Evolutionary conservation across 2,797 vertebrate genomes (phyloP), one percentile per base, ranked within the genome.

Genomic region (Myripristis murdjan): DNA sequence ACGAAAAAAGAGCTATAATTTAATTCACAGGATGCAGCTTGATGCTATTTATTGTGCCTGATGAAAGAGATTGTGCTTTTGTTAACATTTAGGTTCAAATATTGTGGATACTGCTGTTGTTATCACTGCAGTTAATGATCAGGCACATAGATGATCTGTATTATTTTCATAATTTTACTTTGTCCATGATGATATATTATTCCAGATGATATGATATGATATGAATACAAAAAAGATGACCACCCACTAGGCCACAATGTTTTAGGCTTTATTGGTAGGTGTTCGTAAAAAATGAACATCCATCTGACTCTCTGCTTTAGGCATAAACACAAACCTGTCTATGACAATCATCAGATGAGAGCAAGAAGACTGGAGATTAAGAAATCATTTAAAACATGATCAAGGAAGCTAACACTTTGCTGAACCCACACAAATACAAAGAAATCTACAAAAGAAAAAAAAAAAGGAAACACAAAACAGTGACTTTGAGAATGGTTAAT

Each of bases 281-380:
- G 77, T 89, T 67, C 83, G 86, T 87, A 81, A 79, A 91, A 89
- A 90, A 85, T 47, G 56, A 81, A 82, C 78, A 88, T 72, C 80
- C 72, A 35, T 75, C 24, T 66, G 54, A 83, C 65, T 37, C 72
- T 77, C 65, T 60, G 54, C 67, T 48, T 31, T 70, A 58, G 65
- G 60, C 49, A 57, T 8, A 28, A 60, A 39, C 79, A 80, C 18
- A 78, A 74, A n/a, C 15, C 22, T 48, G 33, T 75, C 73, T 75
- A 57, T 44, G 26, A 64, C 33, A 16, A 56, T n/a, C n/a, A 73
- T 66, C 58, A 62, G 31, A 75, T 48, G 18, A 74, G 54, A 35
- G 37, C 57, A 33, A 74, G 58, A 53, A 9, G 37, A 51, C 54
- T 33, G 22, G 52, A n/a, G n/a, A n/a, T 62, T 35, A 18, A 35